Evolutionary conservation across 92 coral and sea anemone species (phyloP), one percentile per base, ranked within the genome.

Genomic region (Isaurus tuberculatus): DNA sequence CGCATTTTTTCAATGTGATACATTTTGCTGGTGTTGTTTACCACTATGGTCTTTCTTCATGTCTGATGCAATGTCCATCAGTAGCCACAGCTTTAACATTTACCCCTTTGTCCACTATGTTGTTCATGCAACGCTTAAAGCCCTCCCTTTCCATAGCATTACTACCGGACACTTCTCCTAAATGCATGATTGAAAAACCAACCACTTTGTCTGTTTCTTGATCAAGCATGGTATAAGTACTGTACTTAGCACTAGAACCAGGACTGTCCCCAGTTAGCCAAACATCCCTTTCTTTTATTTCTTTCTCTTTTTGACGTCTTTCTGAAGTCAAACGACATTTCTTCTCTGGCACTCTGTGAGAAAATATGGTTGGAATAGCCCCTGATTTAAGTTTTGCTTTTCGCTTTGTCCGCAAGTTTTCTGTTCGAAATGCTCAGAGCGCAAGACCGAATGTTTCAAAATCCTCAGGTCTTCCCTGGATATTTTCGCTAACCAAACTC

Each of bases 71-170:
- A 65, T 85, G 88, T 3, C 75, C 43, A 65, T 85, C 83, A 23
- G 88, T 85, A n/a, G 88, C 78, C 1, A 85, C 88, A 44, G 75
- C 83, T 44, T 73, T 73, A 4, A 73, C 75, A 5, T 32, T 29
- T 1, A 23, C 75, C 22, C 58, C 37, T 3, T 80, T 86, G 5
- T 34, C 68, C 17, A 37, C 20, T 14, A 71, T 22, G 28, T 55
- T 70, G 46, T 86, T 84, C 85, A 86, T 70, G 81, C 86, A 79
- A 13, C 34, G 36, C 30, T 17, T 65, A 42, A 85, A 89, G 16
- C 84, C 90, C 48, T 82, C 81, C 27, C 85, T 71, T 42, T 89
- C 87, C 92, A 89, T 86, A 1, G 72, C 83, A 79, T 90, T 83
- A 69, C 88, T 86, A 75, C 72, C 83, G 57, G 80, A 30, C 48